phyloP scores from a whole-genome alignment of 1,140 invertebrate genomes.

The Dendrolimus kikuchii region DNA sequence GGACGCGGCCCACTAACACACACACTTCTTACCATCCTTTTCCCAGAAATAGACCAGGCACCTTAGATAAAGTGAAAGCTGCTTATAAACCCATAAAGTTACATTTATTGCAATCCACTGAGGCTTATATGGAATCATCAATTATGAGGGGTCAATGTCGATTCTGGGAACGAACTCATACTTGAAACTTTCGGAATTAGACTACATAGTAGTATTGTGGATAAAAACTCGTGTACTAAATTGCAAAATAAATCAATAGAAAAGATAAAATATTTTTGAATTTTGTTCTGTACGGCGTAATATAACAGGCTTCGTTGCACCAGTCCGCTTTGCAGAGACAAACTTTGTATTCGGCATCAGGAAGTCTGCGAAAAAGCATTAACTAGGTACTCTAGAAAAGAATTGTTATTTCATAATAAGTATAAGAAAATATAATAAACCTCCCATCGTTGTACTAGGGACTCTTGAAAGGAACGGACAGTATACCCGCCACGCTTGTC shows the following conservation, averaged over 20 bases:
- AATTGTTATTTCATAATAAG: no score
- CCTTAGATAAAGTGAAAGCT: constrained; percentile 67
- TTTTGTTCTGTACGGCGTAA: no score
- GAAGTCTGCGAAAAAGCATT: constrained; percentile 31
- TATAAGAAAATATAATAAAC: no score
- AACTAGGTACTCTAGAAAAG: neutral
- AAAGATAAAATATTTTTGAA: no score
- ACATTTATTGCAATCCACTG: constrained; percentile 53
- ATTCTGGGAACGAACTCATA: no score
- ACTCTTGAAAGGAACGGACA: no score
- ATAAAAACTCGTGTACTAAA: no score
- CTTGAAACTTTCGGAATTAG: no score
- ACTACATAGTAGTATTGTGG: no score
- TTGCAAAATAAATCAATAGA: no score
- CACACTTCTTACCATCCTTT: constrained; percentile 66
- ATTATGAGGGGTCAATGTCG: constrained; percentile 24
- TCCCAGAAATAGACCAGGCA: constrained; percentile 64
- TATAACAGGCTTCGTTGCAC: constrained; percentile 34
- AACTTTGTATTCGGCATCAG: constrained; percentile 52
- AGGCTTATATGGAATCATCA: constrained; percentile 33
- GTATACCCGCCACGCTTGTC: no score
- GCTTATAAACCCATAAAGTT: constrained; percentile 60
- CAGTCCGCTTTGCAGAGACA: constrained; percentile 56
- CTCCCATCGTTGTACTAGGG: no score
- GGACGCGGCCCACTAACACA: constrained; percentile 67